Conservation (phyloP, 2,113 vertebrate genomes). For the Amazona guildingii region DNA sequence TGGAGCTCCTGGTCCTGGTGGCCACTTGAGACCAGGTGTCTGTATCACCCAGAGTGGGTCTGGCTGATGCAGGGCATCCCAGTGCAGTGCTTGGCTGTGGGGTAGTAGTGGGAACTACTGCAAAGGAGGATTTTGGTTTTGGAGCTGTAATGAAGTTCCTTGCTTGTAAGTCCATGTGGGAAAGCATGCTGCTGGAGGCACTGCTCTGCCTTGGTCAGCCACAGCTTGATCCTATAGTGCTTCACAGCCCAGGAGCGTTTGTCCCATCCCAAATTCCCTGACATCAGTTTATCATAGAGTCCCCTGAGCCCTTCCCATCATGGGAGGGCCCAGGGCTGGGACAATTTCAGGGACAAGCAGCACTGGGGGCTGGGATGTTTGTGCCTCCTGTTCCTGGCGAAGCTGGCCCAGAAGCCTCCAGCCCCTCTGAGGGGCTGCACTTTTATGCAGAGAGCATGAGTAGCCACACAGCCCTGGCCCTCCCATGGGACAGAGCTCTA, state of each 20-base stretch:
- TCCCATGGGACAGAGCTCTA: not conserved
- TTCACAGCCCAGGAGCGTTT: not conserved
- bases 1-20: not conserved
- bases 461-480: rapidly evolving
- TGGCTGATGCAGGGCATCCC: not conserved
- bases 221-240: not conserved
- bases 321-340: not conserved
- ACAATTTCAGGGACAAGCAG: not conserved
- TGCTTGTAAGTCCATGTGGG: rapidly evolving
- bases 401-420: not conserved
- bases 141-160: not conserved
- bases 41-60: not conserved
- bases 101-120: not conserved
- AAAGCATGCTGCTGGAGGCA: not conserved
- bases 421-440: not conserved
- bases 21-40: not conserved
- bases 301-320: not conserved
- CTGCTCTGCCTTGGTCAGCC: not conserved
- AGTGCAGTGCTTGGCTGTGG: not conserved
- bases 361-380: not conserved
- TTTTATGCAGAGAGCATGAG: not conserved
- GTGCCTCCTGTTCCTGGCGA: not conserved
- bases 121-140: not conserved
- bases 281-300: not conserved
- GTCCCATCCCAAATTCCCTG: not conserved